Evolutionary conservation across 2,888 invertebrate genomes (phyloP).

Genomic region (Nyleta sp.): DNA sequence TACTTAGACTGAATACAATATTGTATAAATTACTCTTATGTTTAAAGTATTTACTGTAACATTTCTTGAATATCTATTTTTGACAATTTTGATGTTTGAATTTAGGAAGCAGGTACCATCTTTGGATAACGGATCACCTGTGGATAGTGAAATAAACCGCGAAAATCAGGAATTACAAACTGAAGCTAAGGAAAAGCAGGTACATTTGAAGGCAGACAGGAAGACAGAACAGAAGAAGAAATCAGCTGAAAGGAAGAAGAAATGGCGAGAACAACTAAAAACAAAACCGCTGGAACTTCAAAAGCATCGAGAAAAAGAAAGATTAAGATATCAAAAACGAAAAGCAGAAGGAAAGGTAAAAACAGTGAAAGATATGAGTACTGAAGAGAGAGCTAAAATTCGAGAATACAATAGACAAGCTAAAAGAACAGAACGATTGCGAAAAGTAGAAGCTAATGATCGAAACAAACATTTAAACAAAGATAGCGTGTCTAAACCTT

Average conservation of each 20-base stretch:
- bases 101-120: slow-evolving; percentile 3
- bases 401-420: slow-evolving; percentile 27
- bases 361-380: slow-evolving; percentile 12
- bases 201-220: background rate
- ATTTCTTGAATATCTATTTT: background rate
- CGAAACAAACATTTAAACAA: background rate
- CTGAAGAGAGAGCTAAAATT: slow-evolving; percentile 12
- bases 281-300: background rate
- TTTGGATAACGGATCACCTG: background rate
- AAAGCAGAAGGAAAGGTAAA: slow-evolving; percentile 19
- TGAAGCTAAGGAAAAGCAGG: background rate
- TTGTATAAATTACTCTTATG: background rate
- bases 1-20: background rate
- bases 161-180: background rate
- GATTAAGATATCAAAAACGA: slow-evolving; percentile 32
- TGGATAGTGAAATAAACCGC: background rate
- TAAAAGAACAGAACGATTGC: background rate
- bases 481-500: background rate
- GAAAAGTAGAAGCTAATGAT: background rate
- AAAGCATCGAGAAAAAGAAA: slow-evolving; percentile 38
- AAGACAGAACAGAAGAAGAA: slow-evolving; percentile 2
- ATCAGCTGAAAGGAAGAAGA: background rate
- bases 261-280: slow-evolving; percentile 3
- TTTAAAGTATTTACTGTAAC: background rate
- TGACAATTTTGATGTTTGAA: slow-evolving; percentile 2